Conservation (phyloP, 2,797 vertebrate species). For the Cichlasoma orientale region DNA sequence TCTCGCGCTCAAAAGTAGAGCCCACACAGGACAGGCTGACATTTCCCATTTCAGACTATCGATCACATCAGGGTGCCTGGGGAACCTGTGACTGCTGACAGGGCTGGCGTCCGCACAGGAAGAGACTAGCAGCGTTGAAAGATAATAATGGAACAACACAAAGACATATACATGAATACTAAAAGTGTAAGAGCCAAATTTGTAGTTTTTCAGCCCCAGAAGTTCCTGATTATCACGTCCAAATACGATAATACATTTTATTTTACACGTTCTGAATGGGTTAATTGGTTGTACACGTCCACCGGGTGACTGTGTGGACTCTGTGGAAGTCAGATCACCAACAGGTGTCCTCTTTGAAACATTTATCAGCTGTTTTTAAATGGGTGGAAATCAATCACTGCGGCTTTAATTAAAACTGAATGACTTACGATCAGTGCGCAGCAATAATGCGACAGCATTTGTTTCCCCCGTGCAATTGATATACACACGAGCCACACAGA, state of each 20-base stretch:
- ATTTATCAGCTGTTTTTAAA: not conserved
- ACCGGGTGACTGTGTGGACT: accelerated
- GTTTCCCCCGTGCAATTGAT: accelerated
- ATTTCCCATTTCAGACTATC: not conserved
- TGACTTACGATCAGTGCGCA: not conserved
- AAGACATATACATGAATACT: no score
- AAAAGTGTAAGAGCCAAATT: not conserved
- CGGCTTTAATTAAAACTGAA: not conserved
- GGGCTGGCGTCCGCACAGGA: not conserved
- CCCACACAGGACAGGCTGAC: not conserved
- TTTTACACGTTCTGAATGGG: not conserved
- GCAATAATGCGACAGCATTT: accelerated
- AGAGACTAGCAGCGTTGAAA: not conserved
- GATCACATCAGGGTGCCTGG: no score
- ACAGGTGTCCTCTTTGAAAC: not conserved
- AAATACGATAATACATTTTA: not conserved
- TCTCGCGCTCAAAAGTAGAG: not conserved
- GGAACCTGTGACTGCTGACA: not conserved
- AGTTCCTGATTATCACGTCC: not conserved
- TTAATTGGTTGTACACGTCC: not conserved
- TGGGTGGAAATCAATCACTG: accelerated
- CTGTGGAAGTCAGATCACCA: not conserved
- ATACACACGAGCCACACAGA: not conserved
- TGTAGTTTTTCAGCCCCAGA: accelerated
- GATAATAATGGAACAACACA: not conserved